Base-by-base conservation (phyloP, 2,113 vertebrate genomes). In the Podarcis cretensis region DNA sequence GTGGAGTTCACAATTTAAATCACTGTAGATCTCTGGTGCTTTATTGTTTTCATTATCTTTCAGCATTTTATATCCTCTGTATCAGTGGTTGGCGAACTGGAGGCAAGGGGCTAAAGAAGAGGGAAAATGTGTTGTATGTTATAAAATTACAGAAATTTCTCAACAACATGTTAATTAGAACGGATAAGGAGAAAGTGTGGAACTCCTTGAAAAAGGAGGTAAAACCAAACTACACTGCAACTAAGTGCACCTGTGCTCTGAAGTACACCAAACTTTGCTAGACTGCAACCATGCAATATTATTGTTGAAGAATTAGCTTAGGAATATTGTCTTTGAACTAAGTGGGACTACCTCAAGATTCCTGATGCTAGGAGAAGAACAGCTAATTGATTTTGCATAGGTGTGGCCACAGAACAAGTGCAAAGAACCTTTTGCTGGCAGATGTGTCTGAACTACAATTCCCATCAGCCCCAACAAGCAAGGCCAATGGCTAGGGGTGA, bases 321-420 rank as follows among this genome's bases (percentile, higher is more conserved):
- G 37, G 40, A 84, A 21, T n/a, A n/a, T 43, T 71, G 27, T 21
- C 27, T 18, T 18, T 63, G 35, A 85, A 12, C 35, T 43, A 13
- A 18, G 0, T 59, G 23, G 57, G 35, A 65, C 23, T 30, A 65
- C 8, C 30, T 18, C 9, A 68, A 32, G 54, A 6, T 78, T 86
- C 21, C 35, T 66, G 25, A 4, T 68, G 25, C 27, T 78, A 63
- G 59, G 8, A 37, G 35, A 93, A 82, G 79, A 92, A 92, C 94
- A 95, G 89, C 86, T 90, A n/a, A 14, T n/a, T 68, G 59, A n/a
- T 78, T 86, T 86, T 68, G 93, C 85, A 81, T 91, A 86, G 91
- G 30, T 93, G 85, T 89, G 89, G 84, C 18, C 89, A 89, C 89
- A 78, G 59, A 63, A 63, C 16, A 20, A 20, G 18, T 63, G 59